phyloP scores from a whole-genome alignment of 2,113 vertebrate species.

The Tonatia bakeri region DNA sequence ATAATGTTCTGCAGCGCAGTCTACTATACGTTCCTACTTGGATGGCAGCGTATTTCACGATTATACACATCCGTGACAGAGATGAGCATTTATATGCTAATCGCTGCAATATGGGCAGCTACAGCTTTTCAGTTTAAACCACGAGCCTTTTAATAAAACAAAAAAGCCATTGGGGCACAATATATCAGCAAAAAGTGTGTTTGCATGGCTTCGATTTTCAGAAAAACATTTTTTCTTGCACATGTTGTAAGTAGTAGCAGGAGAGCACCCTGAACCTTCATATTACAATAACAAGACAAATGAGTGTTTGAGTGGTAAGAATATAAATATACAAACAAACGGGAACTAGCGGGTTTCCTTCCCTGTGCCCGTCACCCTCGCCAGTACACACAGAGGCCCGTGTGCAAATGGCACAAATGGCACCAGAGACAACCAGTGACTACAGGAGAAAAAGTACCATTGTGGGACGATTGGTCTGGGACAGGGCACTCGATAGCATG shows the following conservation, averaged over 20 bases:
- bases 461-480: neutral
- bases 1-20: constrained; percentile 67
- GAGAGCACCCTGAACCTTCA: neutral
- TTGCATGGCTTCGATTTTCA: constrained; percentile 55
- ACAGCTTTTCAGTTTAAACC: constrained; percentile 64
- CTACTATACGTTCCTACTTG: constrained; percentile 53
- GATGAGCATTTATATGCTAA: constrained; percentile 79
- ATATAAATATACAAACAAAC: neutral
- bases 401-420: neutral
- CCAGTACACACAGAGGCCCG: neutral
- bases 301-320: neutral
- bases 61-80: constrained; percentile 72
- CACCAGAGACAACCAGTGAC: neutral
- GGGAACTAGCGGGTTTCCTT: neutral
- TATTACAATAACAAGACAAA: neutral
- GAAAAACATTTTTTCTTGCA: constrained; percentile 62
- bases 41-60: constrained; percentile 77
- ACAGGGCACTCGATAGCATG: neutral
- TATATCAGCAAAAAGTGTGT: constrained; percentile 46
- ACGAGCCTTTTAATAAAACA: constrained; percentile 71
- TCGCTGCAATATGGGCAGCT: constrained; percentile 64
- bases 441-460: neutral
- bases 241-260: neutral
- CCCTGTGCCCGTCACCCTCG: neutral
- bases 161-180: constrained; percentile 65